Evolutionary conservation across 2,888 invertebrate species (phyloP).

Genomic region (Limenitis camilla): DNA sequence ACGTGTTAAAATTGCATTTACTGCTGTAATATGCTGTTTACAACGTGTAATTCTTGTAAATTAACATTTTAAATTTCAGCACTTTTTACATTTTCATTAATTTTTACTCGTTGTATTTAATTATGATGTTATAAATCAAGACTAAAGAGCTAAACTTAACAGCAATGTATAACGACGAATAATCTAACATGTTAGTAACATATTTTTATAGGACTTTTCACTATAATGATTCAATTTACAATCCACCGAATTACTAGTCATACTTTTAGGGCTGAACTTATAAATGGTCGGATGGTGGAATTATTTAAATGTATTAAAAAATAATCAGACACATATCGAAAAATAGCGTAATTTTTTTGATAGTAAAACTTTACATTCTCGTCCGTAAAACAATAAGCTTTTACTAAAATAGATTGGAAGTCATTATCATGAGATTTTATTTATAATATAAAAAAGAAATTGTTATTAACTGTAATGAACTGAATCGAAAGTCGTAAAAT

Average conservation of each 20-base stretch:
- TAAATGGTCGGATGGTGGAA: too few species aligned
- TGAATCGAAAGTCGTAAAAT: slow-evolving; percentile 19
- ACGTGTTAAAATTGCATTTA: slow-evolving; percentile 12
- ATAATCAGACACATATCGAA: too few species aligned
- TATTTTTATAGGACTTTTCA: too few species aligned
- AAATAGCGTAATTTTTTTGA: slow-evolving; percentile 1
- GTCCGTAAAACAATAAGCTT: slow-evolving; percentile 4
- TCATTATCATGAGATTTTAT: slow-evolving; percentile 15
- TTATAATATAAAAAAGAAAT: slow-evolving; percentile 15
- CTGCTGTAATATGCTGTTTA: slow-evolving; percentile 4
- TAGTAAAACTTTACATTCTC: not conserved
- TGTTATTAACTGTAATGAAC: slow-evolving; percentile 21
- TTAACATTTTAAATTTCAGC: not conserved
- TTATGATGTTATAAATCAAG: too few species aligned
- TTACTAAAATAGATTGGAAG: slow-evolving; percentile 6
- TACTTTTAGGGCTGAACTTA: too few species aligned
- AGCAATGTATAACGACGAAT: not conserved
- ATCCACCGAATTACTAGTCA: too few species aligned
- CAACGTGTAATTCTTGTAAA: not conserved
- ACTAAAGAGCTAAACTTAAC: not conserved
- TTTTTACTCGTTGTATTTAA: too few species aligned
- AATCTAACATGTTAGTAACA: too few species aligned
- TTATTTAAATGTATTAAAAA: too few species aligned
- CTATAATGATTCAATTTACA: too few species aligned
- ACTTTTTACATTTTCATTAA: not conserved